phyloP scores from a whole-genome alignment of 2,888 invertebrate species.

The Pegoplata infirma region DNA sequence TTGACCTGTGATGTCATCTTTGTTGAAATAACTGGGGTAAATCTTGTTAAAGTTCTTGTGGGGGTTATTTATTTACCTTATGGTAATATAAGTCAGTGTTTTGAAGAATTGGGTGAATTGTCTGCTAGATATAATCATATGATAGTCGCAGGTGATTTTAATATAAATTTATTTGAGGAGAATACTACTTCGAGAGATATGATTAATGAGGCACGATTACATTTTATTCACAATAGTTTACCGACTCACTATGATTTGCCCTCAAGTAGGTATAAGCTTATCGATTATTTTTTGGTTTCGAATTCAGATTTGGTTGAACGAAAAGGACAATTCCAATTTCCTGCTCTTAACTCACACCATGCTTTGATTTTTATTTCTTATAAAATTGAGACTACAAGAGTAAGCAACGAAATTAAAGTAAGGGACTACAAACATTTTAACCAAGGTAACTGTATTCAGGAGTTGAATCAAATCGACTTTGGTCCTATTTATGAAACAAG shows the following conservation, averaged over 20 bases:
- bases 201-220: background rate
- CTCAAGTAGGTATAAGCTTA: conserved; percentile 1
- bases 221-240: conserved; percentile 15
- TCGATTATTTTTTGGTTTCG: conserved; percentile 20
- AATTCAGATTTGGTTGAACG: background rate
- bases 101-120: conserved; percentile 1
- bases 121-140: background rate
- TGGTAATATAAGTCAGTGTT: conserved; percentile 16
- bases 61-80: conserved; percentile 29
- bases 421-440: too few species aligned
- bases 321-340: conserved; percentile 26
- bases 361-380: too few species aligned
- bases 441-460: too few species aligned
- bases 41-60: background rate
- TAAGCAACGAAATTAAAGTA: background rate
- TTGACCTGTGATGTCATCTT: conserved; percentile 21
- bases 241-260: background rate
- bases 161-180: too few species aligned
- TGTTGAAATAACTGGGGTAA: background rate
- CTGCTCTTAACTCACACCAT: too few species aligned
- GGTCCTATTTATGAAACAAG: conserved; percentile 3
- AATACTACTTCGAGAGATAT: background rate
- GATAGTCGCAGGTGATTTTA: conserved; percentile 6
- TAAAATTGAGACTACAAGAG: background rate
- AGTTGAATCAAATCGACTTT: too few species aligned